Evolutionary conservation across 1,140 invertebrate species (phyloP).

Genomic region (Calephelis virginiensis): DNA sequence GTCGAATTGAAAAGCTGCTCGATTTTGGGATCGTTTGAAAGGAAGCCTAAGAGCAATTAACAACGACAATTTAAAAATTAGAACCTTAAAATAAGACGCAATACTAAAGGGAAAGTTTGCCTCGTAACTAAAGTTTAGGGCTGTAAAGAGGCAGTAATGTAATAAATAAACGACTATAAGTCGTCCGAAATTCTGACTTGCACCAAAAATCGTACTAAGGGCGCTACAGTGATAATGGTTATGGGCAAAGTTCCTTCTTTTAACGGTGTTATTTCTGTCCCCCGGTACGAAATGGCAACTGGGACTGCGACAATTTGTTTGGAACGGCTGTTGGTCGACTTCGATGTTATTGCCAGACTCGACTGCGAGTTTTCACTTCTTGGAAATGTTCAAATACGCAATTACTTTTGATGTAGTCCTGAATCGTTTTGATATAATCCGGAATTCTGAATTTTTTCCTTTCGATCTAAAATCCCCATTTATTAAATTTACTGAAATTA

Average conservation of each 20-base stretch:
- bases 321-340: conserved; percentile 47
- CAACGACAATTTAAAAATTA: conserved; percentile 15
- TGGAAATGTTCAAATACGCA: conserved; percentile 18
- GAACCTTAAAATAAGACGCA: conserved; percentile 16
- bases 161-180: conserved; percentile 30
- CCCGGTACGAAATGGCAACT: conserved; percentile 30
- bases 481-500: neutral
- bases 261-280: conserved; percentile 50
- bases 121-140: conserved; percentile 21
- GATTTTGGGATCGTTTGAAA: too few species aligned
- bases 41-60: too few species aligned
- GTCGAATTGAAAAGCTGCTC: too few species aligned
- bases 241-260: conserved; percentile 62
- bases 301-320: conserved; percentile 55
- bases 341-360: conserved; percentile 52
- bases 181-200: conserved; percentile 35
- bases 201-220: conserved; percentile 41
- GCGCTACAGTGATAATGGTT: conserved; percentile 68
- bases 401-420: conserved; percentile 3
- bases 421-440: neutral
- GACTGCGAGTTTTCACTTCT: conserved; percentile 47
- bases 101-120: conserved; percentile 22
- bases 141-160: conserved; percentile 11
- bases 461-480: neutral
- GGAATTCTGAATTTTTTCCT: neutral